Conservation (phyloP, 1,140 invertebrate species). For the Dreissena polymorpha region DNA sequence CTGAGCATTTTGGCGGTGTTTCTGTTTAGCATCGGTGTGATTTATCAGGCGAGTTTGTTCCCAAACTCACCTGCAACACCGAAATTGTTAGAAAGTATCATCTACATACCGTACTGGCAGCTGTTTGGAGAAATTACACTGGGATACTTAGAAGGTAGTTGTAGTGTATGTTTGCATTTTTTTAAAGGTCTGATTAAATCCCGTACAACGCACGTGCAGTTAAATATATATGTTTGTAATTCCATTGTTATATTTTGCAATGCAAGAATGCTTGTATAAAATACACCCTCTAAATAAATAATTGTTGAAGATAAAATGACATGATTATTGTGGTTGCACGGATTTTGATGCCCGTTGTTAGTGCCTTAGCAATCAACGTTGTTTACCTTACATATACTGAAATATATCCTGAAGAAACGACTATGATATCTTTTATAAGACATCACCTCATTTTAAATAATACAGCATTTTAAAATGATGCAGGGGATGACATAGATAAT, state of each 20-base stretch:
- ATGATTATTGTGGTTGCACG: too few species aligned
- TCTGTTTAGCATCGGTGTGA: constrained; percentile 74
- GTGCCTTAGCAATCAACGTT: too few species aligned
- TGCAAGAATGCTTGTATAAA: too few species aligned
- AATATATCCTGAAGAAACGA: background rate
- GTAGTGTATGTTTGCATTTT: background rate
- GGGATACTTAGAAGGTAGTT: constrained; percentile 71
- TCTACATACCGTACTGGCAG: constrained; percentile 76
- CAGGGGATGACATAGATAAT: constrained; percentile 13
- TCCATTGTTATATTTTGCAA: too few species aligned
- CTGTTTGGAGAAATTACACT: constrained; percentile 77
- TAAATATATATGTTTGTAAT: too few species aligned
- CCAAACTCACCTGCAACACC: constrained; percentile 64
- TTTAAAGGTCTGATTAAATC: too few species aligned
- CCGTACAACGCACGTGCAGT: too few species aligned
- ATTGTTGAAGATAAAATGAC: too few species aligned
- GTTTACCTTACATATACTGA: too few species aligned
- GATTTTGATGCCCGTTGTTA: too few species aligned
- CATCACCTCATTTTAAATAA: background rate
- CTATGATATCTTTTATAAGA: background rate
- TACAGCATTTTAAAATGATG: background rate
- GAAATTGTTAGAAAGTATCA: constrained; percentile 67
- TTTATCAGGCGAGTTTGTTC: constrained; percentile 72
- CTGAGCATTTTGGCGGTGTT: constrained; percentile 75
- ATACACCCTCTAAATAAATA: too few species aligned